A percentile compares a stretch with the other conserved stretches of the same genome.
These are phyloP conservation scores for Numenius arquata DNA, from an alignment of 2,113 vertebrate genomes.

Conservation along the genomic window DNA sequence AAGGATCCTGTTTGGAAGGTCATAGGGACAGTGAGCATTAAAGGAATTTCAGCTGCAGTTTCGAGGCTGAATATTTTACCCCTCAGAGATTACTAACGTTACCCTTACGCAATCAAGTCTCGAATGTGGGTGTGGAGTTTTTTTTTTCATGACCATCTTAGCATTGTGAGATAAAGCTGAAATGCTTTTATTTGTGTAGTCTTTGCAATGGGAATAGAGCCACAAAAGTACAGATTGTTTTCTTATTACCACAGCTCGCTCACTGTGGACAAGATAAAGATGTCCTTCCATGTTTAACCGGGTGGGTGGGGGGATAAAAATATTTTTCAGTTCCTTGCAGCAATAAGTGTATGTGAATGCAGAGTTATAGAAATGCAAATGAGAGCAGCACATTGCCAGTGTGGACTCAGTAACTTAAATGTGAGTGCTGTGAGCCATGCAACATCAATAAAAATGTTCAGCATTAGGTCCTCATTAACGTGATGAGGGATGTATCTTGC, in stretches of 20 bases:
- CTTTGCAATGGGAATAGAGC: background rate
- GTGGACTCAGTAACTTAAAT: background rate
- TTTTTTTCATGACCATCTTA: background rate
- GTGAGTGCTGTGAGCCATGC: background rate
- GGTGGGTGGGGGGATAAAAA: rapidly evolving
- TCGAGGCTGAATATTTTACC: background rate
- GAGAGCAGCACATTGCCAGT: background rate
- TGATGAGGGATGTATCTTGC: background rate
- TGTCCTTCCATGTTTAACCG: background rate
- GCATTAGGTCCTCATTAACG: rapidly evolving
- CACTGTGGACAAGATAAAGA: background rate
- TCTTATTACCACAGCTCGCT: background rate
- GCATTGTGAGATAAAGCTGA: background rate
- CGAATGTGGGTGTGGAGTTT: background rate
- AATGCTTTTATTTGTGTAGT: background rate
- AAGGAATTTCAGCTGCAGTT: background rate
- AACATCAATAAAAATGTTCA: background rate
- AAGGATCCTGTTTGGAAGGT: background rate
- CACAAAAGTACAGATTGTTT: background rate
- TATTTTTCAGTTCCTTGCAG: background rate
- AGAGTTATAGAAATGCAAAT: background rate
- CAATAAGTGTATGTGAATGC: background rate
- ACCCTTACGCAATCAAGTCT: background rate
- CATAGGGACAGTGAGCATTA: background rate
- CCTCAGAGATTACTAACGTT: background rate